These are phyloP conservation scores for Hypotaenidia philippensis DNA, from an alignment of 2,797 vertebrate genomes.

Conservation along the genomic window DNA sequence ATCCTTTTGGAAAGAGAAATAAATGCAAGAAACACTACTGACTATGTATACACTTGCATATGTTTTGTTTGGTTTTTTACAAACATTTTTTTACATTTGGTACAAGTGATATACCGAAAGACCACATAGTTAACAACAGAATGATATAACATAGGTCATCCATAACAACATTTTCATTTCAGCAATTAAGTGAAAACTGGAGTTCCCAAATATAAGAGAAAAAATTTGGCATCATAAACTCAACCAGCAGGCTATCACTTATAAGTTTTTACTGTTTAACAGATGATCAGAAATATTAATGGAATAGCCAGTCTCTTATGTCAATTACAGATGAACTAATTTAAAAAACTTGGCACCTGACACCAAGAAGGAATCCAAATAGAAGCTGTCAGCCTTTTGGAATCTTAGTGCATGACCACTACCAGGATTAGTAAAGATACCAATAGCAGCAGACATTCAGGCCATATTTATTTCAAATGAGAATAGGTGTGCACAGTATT, in stretches of 20 bases:
- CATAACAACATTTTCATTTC: not conserved
- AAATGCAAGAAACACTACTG: not conserved
- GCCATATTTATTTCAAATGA: conserved; percentile 57
- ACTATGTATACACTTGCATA: accelerated
- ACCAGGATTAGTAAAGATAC: conserved; percentile 56
- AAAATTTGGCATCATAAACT: not conserved
- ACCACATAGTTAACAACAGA: not conserved
- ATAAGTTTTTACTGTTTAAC: not conserved
- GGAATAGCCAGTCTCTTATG: conserved; percentile 6
- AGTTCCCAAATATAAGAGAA: not conserved
- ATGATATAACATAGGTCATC: not conserved
- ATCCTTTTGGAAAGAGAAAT: not conserved
- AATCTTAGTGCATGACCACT: conserved; percentile 64
- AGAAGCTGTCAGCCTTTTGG: conserved; percentile 66
- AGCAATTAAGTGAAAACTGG: not conserved
- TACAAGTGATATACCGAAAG: not conserved
- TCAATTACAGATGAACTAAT: conserved; percentile 29
- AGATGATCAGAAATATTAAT: conserved; percentile 19
- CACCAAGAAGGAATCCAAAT: conserved; percentile 50
- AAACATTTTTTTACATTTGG: not conserved
- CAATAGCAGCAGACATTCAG: conserved; percentile 32
- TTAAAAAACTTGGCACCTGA: conserved; percentile 50
- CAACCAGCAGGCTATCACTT: not conserved
- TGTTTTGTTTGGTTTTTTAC: not conserved
- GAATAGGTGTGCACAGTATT: not conserved